A percentile compares a stretch with the other conserved stretches of the same genome.
Evolutionary conservation across 2,888 invertebrate genomes (phyloP).

Genomic region (Polydrusus tereticollis): DNA sequence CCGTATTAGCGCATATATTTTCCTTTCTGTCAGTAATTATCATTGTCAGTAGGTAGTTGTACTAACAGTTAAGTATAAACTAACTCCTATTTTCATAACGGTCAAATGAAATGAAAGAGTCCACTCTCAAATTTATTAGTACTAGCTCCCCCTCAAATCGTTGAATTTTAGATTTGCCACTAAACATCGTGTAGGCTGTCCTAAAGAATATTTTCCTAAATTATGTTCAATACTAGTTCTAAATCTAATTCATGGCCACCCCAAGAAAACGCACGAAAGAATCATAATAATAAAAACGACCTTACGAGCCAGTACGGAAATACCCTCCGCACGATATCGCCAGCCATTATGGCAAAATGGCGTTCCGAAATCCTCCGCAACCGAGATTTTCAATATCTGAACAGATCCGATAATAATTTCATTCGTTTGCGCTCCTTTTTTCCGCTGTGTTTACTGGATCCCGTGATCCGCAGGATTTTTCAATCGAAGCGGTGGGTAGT

Average conservation of each 20-base stretch:
- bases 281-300: slow-evolving; percentile 45
- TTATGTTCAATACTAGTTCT: slow-evolving; percentile 17
- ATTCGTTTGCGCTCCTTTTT: slow-evolving; percentile 40
- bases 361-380: slow-evolving; percentile 39
- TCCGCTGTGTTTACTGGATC: slow-evolving; percentile 34
- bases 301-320: slow-evolving; percentile 32
- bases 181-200: neutral
- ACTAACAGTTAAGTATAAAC: too few species aligned
- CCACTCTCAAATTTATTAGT: too few species aligned
- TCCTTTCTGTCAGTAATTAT: too few species aligned
- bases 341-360: slow-evolving; percentile 47
- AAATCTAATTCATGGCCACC: slow-evolving; percentile 30
- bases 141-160: too few species aligned
- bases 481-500: slow-evolving; percentile 27
- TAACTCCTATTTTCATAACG: too few species aligned
- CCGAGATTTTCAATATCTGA: slow-evolving; percentile 49
- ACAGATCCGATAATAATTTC: slow-evolving; percentile 49
- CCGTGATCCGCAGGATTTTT: slow-evolving; percentile 37
- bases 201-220: neutral
- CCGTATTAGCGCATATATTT: too few species aligned
- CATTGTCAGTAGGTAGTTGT: too few species aligned
- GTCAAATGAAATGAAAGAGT: too few species aligned
- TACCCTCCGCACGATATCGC: slow-evolving; percentile 42
- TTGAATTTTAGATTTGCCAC: too few species aligned
- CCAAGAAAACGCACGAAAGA: slow-evolving; percentile 33